Evolutionary conservation across 2,113 vertebrate species (phyloP).

Genomic region (Dromas ardeola): DNA sequence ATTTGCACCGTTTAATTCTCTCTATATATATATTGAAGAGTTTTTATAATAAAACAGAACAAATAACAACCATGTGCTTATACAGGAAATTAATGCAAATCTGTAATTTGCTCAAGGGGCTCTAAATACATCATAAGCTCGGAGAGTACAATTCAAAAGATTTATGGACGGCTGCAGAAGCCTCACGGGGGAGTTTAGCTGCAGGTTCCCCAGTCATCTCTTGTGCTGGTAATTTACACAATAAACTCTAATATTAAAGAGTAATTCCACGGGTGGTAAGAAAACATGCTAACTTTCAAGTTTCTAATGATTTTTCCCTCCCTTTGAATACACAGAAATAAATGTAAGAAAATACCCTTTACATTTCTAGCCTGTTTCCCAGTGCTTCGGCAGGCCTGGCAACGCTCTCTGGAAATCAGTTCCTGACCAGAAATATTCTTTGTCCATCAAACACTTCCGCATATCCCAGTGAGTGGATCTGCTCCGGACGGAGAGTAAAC

Average conservation of each 20-base stretch:
- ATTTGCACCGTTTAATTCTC: background rate
- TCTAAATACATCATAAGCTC: background rate
- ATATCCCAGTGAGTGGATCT: accelerated
- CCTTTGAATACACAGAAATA: background rate
- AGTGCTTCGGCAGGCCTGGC: background rate
- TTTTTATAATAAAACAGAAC: background rate
- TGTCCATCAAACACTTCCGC: background rate
- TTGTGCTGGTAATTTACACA: background rate
- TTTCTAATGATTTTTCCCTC: background rate
- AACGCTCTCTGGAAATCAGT: background rate
- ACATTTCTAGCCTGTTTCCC: background rate
- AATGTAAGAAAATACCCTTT: accelerated
- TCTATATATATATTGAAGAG: background rate
- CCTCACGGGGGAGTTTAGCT: background rate
- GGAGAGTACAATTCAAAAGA: background rate
- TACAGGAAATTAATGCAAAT: background rate
- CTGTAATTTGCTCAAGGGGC: background rate
- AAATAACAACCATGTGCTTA: background rate
- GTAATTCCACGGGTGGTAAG: background rate
- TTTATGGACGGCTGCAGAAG: background rate
- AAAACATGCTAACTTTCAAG: background rate
- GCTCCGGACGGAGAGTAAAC: background rate
- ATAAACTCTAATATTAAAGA: background rate
- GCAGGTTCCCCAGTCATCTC: background rate
- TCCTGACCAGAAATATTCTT: background rate